These are phyloP conservation scores for western clawed frog (Xenopus tropicalis) DNA, from an alignment of 2,113 vertebrate genomes.

Conservation along the genomic window DNA sequence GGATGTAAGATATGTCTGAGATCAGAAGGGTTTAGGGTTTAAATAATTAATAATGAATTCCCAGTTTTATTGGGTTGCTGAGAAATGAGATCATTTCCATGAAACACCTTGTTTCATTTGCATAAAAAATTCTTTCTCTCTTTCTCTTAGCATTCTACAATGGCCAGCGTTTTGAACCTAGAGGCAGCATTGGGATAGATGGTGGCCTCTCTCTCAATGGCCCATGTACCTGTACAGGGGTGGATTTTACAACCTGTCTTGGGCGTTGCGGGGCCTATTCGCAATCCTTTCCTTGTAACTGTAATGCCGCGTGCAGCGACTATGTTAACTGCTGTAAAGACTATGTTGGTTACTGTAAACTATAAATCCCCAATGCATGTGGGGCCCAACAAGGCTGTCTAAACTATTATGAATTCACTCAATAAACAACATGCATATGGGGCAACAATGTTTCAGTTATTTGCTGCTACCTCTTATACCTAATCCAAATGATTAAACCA, in stretches of 20 bases:
- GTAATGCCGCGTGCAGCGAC: slow-evolving; percentile 22
- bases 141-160: not conserved
- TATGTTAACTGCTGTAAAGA: slow-evolving; percentile 33
- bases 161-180: not conserved
- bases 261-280: slow-evolving; percentile 41
- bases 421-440: not conserved
- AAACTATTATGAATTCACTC: not conserved
- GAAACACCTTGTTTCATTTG: too few species aligned
- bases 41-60: too few species aligned
- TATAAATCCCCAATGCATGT: not conserved
- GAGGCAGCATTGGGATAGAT: slow-evolving; percentile 16
- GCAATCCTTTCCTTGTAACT: slow-evolving; percentile 28
- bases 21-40: too few species aligned
- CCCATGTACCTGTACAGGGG: slow-evolving; percentile 24
- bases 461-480: not conserved
- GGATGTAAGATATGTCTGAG: too few species aligned
- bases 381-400: not conserved
- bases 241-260: slow-evolving; percentile 25
- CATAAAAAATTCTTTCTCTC: too few species aligned
- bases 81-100: too few species aligned
- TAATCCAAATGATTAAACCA: too few species aligned
- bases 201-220: slow-evolving; percentile 28
- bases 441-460: not conserved
- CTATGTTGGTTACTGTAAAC: slow-evolving; percentile 18
- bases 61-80: too few species aligned